A percentile compares a stretch with the other conserved stretches of the same genome.
phyloP scores from a whole-genome alignment of 2,797 vertebrate genomes.

The Acomys russatus region DNA sequence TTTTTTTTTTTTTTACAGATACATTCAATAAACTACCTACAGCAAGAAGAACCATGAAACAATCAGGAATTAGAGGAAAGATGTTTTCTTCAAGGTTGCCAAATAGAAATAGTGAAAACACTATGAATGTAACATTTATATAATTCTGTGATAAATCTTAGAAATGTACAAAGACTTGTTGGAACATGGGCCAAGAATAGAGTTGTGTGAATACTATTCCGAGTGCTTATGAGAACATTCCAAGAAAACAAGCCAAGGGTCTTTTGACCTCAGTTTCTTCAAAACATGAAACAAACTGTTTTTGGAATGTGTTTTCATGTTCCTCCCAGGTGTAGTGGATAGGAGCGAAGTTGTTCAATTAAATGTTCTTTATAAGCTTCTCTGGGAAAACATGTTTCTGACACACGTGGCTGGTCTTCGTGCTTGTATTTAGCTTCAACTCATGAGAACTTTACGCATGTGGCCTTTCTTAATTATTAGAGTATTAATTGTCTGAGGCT shows the following conservation, averaged over 20 bases:
- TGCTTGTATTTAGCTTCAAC: background rate
- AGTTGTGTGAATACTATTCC: background rate
- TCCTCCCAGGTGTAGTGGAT: too few relatives aligned
- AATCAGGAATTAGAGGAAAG: too few relatives aligned
- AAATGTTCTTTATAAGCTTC: background rate
- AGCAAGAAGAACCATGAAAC: too few relatives aligned
- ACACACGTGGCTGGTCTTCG: too few relatives aligned
- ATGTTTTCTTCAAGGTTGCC: too few relatives aligned
- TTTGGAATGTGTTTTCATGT: background rate
- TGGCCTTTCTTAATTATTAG: background rate
- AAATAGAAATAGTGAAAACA: too few relatives aligned
- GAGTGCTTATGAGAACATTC: background rate
- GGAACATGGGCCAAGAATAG: background rate
- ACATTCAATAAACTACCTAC: too few relatives aligned
- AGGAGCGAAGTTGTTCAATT: too few relatives aligned
- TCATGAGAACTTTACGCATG: background rate
- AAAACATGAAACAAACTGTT: background rate
- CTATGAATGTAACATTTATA: too few relatives aligned
- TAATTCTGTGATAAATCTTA: constrained; percentile 11
- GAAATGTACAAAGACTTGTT: background rate
- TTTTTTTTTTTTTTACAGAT: too few relatives aligned
- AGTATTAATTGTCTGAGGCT: background rate
- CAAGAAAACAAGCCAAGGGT: background rate
- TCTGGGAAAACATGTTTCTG: background rate
- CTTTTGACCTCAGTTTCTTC: too few relatives aligned